These are phyloP conservation scores for Psephotus haematonotus DNA, from an alignment of 2,113 vertebrate species.

Conservation along the genomic window DNA sequence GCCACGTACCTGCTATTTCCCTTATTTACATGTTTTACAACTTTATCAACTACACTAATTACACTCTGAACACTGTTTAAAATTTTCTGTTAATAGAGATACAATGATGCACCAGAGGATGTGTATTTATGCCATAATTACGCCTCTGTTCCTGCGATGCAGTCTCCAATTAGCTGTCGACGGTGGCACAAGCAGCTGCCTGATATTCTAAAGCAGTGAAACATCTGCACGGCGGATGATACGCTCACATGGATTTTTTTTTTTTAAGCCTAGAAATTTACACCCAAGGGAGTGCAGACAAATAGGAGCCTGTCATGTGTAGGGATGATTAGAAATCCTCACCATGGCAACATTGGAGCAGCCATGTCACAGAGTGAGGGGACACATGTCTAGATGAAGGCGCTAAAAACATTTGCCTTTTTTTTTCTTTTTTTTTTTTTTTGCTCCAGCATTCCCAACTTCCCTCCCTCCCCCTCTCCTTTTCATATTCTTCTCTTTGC, in stretches of 20 bases:
- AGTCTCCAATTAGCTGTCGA: slow-evolving; percentile 90
- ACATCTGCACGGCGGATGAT: slow-evolving; percentile 96
- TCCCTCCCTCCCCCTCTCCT: slow-evolving; percentile 73
- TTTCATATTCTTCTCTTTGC: slow-evolving; percentile 77
- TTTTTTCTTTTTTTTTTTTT: slow-evolving; percentile 61
- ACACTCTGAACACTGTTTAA: slow-evolving; percentile 93
- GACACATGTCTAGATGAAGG: slow-evolving; percentile 89
- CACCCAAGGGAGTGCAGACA: slow-evolving; percentile 87
- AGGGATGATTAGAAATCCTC: slow-evolving; percentile 93
- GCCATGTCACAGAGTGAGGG: slow-evolving; percentile 91
- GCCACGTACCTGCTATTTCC: slow-evolving; percentile 89
- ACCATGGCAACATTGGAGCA: slow-evolving; percentile 96
- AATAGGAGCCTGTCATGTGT: slow-evolving; percentile 91
- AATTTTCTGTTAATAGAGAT: slow-evolving; percentile 93
- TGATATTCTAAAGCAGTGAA: slow-evolving; percentile 92
- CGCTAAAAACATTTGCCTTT: slow-evolving; percentile 84
- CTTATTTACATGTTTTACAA: slow-evolving; percentile 93
- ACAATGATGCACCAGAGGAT: slow-evolving; percentile 92
- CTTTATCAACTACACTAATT: slow-evolving; percentile 93
- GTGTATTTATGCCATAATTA: slow-evolving; percentile 91
- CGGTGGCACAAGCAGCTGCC: slow-evolving; percentile 95
- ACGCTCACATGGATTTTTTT: slow-evolving; percentile 85
- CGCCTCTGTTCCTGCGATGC: slow-evolving; percentile 86
- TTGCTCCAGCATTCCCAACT: slow-evolving; percentile 78
- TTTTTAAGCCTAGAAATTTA: slow-evolving; percentile 88